Evolutionary conservation across 2,113 vertebrate species (phyloP).

Genomic region (Spheniscus mendiculus): DNA sequence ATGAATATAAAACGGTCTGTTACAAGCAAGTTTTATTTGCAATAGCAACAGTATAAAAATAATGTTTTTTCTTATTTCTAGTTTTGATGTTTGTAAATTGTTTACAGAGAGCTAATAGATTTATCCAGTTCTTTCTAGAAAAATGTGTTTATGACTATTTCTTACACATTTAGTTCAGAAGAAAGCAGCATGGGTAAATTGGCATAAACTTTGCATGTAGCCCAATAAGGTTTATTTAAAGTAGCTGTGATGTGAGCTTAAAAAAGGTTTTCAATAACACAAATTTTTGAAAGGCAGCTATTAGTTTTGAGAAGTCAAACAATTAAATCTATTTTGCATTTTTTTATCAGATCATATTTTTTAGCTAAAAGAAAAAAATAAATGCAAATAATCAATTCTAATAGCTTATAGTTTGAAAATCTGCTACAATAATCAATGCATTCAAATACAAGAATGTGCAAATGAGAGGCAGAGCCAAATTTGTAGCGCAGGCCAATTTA

Average conservation of each 20-base stretch:
- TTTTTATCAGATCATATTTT: background rate
- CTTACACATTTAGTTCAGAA: conserved; percentile 65
- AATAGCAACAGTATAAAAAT: background rate
- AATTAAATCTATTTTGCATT: background rate
- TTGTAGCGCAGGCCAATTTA: background rate
- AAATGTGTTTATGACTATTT: conserved; percentile 50
- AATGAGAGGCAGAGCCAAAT: background rate
- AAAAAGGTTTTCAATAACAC: background rate
- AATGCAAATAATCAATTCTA: background rate
- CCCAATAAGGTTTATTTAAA: conserved; percentile 33
- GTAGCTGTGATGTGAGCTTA: background rate
- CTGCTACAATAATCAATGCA: background rate
- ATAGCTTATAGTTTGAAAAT: background rate
- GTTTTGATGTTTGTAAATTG: background rate
- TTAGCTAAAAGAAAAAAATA: background rate
- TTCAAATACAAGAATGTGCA: background rate
- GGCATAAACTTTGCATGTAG: conserved; percentile 24
- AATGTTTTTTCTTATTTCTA: background rate
- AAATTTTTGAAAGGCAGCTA: background rate
- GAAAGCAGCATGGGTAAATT: conserved; percentile 30
- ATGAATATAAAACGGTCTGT: background rate
- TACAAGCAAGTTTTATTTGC: background rate
- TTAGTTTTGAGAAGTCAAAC: background rate
- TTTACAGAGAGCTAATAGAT: background rate
- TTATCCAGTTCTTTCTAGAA: background rate